A percentile compares a stretch with the other conserved stretches of the same genome.
phyloP scores from a whole-genome alignment of 2,113 vertebrate species.

The Paedocypris sp. region DNA sequence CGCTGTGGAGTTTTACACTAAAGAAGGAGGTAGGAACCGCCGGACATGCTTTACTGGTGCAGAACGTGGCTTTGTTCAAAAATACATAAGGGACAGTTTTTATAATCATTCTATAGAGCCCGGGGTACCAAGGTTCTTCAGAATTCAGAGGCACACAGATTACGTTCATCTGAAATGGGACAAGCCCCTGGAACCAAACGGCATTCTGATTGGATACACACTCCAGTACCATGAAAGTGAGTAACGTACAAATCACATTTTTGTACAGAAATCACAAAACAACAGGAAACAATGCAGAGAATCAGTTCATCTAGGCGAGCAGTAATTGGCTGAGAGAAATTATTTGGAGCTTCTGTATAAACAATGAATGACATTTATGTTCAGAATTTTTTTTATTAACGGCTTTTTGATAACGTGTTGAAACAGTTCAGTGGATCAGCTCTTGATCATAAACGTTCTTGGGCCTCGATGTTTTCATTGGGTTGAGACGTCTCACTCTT shows the following conservation, averaged over 20 bases:
- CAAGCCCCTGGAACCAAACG: slow-evolving; percentile 85
- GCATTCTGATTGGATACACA: slow-evolving; percentile 78
- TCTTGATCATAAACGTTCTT: too few species aligned
- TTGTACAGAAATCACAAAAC: neutral
- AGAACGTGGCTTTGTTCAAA: neutral
- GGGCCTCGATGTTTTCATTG: too few species aligned
- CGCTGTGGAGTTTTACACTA: slow-evolving; percentile 77
- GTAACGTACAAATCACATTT: neutral
- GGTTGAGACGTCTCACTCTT: too few species aligned
- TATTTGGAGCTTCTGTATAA: too few species aligned
- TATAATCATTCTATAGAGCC: slow-evolving; percentile 63
- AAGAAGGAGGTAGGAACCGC: slow-evolving; percentile 77
- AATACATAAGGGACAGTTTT: neutral
- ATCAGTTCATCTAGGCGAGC: too few species aligned
- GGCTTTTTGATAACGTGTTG: too few species aligned
- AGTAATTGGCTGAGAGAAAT: too few species aligned
- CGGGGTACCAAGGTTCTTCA: slow-evolving; percentile 74
- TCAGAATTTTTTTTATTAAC: too few species aligned
- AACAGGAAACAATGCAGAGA: too few species aligned
- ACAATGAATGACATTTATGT: too few species aligned
- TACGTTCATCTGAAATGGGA: slow-evolving; percentile 79
- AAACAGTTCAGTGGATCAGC: too few species aligned
- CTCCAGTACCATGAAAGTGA: slow-evolving; percentile 78
- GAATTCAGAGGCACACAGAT: slow-evolving; percentile 72
- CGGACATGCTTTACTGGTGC: neutral